Base-by-base conservation (phyloP, 1,140 invertebrate species). In the Musca vetustissima region DNA sequence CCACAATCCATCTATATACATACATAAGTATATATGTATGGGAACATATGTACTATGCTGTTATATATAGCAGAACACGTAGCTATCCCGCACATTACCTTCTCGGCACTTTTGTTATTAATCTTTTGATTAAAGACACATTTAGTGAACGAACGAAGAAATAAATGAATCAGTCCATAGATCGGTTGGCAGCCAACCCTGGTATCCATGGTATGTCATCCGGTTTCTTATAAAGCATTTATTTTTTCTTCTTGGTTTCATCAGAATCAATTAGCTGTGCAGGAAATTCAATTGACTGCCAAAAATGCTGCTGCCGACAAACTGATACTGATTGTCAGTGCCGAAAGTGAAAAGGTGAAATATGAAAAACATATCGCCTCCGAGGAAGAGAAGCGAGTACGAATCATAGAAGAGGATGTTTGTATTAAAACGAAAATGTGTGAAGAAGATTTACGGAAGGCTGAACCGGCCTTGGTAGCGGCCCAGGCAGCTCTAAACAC, bases 401-500 rank as follows among this genome's bases (percentile, higher is more conserved):
- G 91, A 52, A 88, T 91, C 48, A 96, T 97, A 73, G 94, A 94
- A 78, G 90, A 92, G 76, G 92, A 93, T 75, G 94, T 98, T 0
- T 86, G 89, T 1, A 89, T 91, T 74, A 94, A 95, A 74, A 90
- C 93, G 48, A 92, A 89, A 80, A 89, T 93, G 70, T 97, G 95
- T 81, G 93, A 94, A 68, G 91, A 91, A 76, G 96, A 98, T 86
- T 87, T 98, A 69, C 89, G 88, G 0, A 94, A 93, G 79, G 95
- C 96, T 14, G 93, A 97, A 81, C 96, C 96, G 1, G 95, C 95
- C 1, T 84, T 98, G 11, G 79, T 90, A 9, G 94, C 94, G 22
- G 96, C 96, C 1, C 90, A 93, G 79, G 93, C 92, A 74, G 96
- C 96, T 48, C 84, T 98, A 47, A 92, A 97, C 77, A 98, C 95